A percentile compares a stretch with the other conserved stretches of the same genome.
Evolutionary conservation across 2,888 invertebrate species (phyloP).

Genomic region (Leptopilina syphax): DNA sequence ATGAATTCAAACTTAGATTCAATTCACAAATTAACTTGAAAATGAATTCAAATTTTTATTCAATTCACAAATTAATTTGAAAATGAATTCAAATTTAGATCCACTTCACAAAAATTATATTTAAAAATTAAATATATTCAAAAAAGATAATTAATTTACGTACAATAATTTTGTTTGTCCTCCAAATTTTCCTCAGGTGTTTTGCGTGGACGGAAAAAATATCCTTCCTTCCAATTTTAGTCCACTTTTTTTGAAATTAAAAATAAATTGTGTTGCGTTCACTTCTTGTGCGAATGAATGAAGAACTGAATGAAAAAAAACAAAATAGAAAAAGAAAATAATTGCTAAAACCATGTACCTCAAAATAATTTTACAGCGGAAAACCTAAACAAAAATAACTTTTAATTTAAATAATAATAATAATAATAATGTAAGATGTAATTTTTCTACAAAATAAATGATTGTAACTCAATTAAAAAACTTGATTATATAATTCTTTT

Average conservation of each 20-base stretch:
- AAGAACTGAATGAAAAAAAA: slow-evolving; percentile 13
- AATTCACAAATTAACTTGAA: too few relatives aligned
- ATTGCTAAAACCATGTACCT: slow-evolving; percentile 29
- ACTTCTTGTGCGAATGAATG: background rate
- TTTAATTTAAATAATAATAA: background rate
- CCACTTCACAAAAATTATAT: too few relatives aligned
- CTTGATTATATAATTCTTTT: background rate
- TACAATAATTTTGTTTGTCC: background rate
- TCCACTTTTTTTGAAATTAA: background rate
- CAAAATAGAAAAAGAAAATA: slow-evolving; percentile 10
- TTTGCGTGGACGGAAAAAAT: background rate
- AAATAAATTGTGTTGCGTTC: background rate
- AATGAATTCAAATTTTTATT: too few relatives aligned
- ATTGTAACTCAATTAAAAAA: slow-evolving; percentile 7
- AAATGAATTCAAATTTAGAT: too few relatives aligned
- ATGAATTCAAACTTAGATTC: too few relatives aligned
- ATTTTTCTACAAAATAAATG: slow-evolving; percentile 39
- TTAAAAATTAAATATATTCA: too few relatives aligned
- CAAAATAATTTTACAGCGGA: slow-evolving; percentile 13
- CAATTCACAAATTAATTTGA: too few relatives aligned
- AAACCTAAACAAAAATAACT: slow-evolving; percentile 1
- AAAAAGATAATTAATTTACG: too few relatives aligned
- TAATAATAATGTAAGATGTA: slow-evolving; percentile 11
- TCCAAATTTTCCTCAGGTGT: background rate
- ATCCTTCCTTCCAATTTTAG: background rate